phyloP scores from a whole-genome alignment of 53 echinoderm and acorn worm species.

The Paelopatides confundens region DNA sequence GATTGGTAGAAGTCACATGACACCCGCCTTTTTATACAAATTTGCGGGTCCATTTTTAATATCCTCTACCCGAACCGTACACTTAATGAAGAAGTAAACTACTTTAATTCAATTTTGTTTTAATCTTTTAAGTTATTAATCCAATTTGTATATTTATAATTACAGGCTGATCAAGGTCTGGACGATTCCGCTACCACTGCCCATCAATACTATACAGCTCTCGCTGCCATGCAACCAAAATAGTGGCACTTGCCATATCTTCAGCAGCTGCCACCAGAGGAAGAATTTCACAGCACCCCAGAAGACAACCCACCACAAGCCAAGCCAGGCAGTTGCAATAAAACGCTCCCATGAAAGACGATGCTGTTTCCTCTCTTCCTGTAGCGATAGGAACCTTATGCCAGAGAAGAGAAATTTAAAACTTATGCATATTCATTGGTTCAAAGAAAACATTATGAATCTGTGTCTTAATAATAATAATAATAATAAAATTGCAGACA shows the following conservation, averaged over 20 bases:
- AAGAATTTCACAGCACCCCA: background rate
- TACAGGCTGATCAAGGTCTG: constrained; percentile 24
- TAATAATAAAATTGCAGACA: background rate
- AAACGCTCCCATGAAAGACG: background rate
- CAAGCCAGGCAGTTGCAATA: background rate
- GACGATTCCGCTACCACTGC: constrained; percentile 33
- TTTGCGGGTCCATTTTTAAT: no score
- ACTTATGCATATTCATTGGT: background rate
- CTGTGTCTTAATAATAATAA: no score
- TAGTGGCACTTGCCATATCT: constrained; percentile 1
- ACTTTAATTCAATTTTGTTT: no score
- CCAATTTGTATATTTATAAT: background rate
- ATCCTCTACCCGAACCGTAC: no score
- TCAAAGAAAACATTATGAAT: background rate
- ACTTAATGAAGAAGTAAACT: no score
- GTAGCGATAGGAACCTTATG: background rate
- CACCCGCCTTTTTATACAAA: no score
- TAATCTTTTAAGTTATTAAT: no score
- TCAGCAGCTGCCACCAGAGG: background rate
- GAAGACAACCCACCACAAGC: background rate
- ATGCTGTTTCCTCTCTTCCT: background rate
- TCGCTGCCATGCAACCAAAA: constrained; percentile 35
- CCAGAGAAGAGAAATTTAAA: background rate
- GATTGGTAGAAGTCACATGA: no score
- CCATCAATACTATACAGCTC: constrained; percentile 39